Base-by-base conservation (phyloP, 2,113 vertebrate genomes). In the Phalacrocorax aristotelis region DNA sequence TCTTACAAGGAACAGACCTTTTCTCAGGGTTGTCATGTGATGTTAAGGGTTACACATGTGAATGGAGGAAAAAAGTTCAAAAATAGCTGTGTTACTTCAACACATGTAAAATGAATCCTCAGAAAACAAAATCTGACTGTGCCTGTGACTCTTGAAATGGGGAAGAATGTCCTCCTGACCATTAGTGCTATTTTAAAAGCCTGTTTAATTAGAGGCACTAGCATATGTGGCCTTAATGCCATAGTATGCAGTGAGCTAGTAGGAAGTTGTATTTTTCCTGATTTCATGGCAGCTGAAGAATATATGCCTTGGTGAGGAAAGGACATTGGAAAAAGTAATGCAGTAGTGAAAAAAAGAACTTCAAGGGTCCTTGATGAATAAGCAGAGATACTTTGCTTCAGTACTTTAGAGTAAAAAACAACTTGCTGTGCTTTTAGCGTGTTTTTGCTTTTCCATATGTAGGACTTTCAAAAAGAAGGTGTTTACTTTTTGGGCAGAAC, bases 401-500 rank as follows among this genome's bases (percentile, higher is more conserved):
- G 1, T 79, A 76, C 66, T 52, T 88, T 55, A 75, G 6, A 74
- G 18, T 64, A 65, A 90, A 90, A 89, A 87, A 70, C 38, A 0
- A 42, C 9, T 64, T 75, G 42, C 38, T 84, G 26, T 81, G 61
- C 34, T 72, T 82, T 40, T 2, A 85, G 42, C 7, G 15, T 29
- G 49, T 13, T 76, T 92, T 79, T 60, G 38, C 36, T 89, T 74
- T 94, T 76, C 57, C 23, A 7, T 23, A 14, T 21, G 30, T 58
- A 66, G 65, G 68, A 87, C 5, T 85, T 89, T 72, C 82, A 77
- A 72, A 84, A 91, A 66, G 48, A 90, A 79, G 26, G 15, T 96
- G 52, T 97, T 97, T 97, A 88, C 88, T 88, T 21, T 95, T 30
- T 86, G 95, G 97, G 97, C 36, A 85, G 79, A 93, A 49, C 89